A percentile compares a stretch with the other conserved stretches of the same genome.
These are phyloP conservation scores for Dipus sagitta DNA, from an alignment of 2,797 vertebrate genomes.

Conservation along the genomic window DNA sequence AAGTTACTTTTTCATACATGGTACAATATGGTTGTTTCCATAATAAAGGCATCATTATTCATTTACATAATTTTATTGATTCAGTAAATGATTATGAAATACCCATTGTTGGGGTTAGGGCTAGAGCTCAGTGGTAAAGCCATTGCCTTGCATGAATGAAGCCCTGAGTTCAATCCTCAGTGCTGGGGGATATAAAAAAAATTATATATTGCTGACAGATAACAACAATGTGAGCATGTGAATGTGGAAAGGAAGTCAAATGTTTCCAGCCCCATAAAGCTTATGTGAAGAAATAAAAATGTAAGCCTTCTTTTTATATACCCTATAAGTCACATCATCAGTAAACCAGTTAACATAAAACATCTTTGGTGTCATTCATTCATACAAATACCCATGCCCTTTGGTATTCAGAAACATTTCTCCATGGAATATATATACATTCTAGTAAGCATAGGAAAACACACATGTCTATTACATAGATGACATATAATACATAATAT, in stretches of 20 bases:
- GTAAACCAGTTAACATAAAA: not conserved
- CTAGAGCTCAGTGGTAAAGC: not conserved
- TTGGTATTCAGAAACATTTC: not conserved
- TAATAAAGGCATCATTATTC: not conserved
- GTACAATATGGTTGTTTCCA: not conserved
- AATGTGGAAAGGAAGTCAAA: constrained; percentile 12
- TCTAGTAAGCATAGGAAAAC: not conserved
- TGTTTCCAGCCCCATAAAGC: not conserved
- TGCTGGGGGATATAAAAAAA: not conserved
- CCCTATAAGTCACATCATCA: not conserved
- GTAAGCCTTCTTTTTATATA: not conserved
- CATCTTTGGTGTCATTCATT: not conserved
- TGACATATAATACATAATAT: not conserved
- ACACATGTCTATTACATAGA: not conserved
- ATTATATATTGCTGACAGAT: not conserved
- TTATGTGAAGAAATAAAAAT: not conserved
- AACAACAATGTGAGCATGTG: not conserved
- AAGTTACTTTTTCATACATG: not conserved
- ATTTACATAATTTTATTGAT: constrained; percentile 40
- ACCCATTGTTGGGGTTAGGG: not conserved
- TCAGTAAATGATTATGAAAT: constrained; percentile 39
- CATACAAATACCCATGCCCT: not conserved
- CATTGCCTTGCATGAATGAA: not conserved
- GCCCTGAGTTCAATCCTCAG: not conserved
- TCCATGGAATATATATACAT: not conserved